Conservation (phyloP, 1,140 invertebrate species). For the Eriocheir sinensis region DNA sequence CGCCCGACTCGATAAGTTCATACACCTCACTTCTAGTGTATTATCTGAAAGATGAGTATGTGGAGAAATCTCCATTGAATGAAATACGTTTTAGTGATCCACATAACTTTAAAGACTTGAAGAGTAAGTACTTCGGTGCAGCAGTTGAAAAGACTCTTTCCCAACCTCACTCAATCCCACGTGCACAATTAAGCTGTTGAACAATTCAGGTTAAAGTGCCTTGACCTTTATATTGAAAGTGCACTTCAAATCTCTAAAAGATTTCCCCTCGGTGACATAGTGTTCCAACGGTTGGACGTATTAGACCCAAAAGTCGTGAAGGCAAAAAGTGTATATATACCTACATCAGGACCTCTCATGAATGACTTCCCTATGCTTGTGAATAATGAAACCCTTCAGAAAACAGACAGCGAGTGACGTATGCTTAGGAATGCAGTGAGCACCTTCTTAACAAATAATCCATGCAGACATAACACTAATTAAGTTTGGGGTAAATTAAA, state of each 20-base stretch:
- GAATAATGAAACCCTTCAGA: constrained; percentile 36
- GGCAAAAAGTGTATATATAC: constrained; percentile 29
- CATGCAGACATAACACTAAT: background rate
- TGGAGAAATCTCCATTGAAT: constrained; percentile 13
- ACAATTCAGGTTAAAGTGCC: constrained; percentile 44
- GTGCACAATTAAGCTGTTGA: constrained; percentile 32
- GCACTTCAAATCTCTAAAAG: constrained; percentile 48
- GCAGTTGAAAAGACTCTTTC: constrained; percentile 53
- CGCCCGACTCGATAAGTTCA: too few relatives aligned
- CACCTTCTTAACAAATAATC: background rate
- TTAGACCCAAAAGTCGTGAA: constrained; percentile 49
- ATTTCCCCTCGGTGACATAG: constrained; percentile 38
- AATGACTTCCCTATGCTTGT: constrained; percentile 43
- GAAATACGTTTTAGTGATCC: background rate
- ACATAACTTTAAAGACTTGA: constrained; percentile 41
- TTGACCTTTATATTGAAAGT: constrained; percentile 32
- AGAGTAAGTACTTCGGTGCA: constrained; percentile 39
- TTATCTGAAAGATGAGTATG: constrained; percentile 48
- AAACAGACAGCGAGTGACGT: constrained; percentile 44
- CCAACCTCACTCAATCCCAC: constrained; percentile 49
- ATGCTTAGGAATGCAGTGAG: constrained; percentile 43
- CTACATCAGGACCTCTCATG: constrained; percentile 41
- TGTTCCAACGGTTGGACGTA: constrained; percentile 47
- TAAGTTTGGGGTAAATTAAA: constrained; percentile 15
- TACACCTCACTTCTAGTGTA: constrained; percentile 46